Conservation (phyloP, 37 sponge, comb jelly and placozoan species). For the Halisarca cf. caerulea region DNA sequence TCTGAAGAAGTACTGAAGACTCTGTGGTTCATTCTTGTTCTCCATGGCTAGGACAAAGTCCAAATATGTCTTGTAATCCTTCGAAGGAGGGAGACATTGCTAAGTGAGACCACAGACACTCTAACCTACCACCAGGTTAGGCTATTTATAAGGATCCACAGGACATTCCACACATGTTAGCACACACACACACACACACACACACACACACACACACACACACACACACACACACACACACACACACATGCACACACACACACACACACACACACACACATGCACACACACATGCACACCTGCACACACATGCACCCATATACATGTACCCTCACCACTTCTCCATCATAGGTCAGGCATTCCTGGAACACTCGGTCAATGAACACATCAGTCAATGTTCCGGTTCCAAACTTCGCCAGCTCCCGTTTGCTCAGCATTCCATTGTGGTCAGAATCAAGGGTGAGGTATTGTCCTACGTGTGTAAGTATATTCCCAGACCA, state of each 20-base stretch:
- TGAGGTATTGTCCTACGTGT: conserved; percentile 86
- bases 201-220: conserved; percentile 45
- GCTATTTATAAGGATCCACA: too few species aligned
- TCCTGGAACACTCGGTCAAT: conserved; percentile 96
- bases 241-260: conserved; percentile 41
- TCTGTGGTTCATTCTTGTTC: conserved; percentile 87
- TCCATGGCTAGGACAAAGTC: conserved; percentile 99
- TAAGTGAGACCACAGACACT: not conserved
- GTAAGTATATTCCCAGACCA: too few species aligned
- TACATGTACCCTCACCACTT: conserved; percentile 71
- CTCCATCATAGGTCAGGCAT: conserved; percentile 98
- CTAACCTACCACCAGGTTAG: too few species aligned
- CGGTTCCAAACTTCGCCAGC: conserved; percentile 80
- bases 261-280: conserved; percentile 49
- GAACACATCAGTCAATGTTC: conserved; percentile 86
- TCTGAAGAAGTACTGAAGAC: conserved; percentile 93
- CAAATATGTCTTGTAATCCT: conserved; percentile 97
- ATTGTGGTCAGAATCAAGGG: conserved; percentile 94
- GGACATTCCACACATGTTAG: not conserved
- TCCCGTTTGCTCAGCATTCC: conserved; percentile 94
- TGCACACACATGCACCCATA: not conserved
- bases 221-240: conserved; percentile 47
- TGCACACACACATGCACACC: not conserved
- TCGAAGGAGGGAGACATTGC: not conserved
- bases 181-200: conserved; percentile 21